Evolutionary conservation across 2,888 invertebrate genomes (phyloP).

Genomic region (Noctuana brunneofusca): DNA sequence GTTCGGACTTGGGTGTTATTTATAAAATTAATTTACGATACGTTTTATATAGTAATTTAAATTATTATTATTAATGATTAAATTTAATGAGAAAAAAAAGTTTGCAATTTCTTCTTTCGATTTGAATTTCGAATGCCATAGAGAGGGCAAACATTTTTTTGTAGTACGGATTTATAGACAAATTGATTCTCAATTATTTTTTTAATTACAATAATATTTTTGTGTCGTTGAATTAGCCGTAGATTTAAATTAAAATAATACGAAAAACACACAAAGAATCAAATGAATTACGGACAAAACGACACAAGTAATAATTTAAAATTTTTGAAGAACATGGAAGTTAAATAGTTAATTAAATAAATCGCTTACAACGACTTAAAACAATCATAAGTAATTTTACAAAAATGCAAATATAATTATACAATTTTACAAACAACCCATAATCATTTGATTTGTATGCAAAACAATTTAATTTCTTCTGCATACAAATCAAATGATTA

Average conservation of each 20-base stretch:
- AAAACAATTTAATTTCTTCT: constrained; percentile 1
- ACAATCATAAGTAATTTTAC: background rate
- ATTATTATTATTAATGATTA: background rate
- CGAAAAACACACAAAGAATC: background rate
- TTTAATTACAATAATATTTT: background rate
- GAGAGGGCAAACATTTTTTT: constrained; percentile 3
- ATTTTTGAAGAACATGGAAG: background rate
- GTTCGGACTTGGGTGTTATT: background rate
- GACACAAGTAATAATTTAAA: constrained; percentile 1
- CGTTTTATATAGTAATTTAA: background rate
- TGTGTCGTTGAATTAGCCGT: too few species aligned
- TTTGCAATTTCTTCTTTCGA: background rate
- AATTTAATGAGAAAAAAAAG: background rate
- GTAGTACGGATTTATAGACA: background rate
- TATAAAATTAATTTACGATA: background rate
- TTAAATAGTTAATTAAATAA: background rate
- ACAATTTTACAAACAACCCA: background rate
- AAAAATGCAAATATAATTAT: background rate
- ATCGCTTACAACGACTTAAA: background rate
- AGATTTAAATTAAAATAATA: background rate
- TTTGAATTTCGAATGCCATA: background rate
- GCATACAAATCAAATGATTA: too few species aligned
- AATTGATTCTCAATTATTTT: background rate
- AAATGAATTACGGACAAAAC: constrained; percentile 3
- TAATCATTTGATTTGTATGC: constrained; percentile 7